phyloP scores from a whole-genome alignment of 1,140 invertebrate genomes.

The Trialeurodes vaporariorum region DNA sequence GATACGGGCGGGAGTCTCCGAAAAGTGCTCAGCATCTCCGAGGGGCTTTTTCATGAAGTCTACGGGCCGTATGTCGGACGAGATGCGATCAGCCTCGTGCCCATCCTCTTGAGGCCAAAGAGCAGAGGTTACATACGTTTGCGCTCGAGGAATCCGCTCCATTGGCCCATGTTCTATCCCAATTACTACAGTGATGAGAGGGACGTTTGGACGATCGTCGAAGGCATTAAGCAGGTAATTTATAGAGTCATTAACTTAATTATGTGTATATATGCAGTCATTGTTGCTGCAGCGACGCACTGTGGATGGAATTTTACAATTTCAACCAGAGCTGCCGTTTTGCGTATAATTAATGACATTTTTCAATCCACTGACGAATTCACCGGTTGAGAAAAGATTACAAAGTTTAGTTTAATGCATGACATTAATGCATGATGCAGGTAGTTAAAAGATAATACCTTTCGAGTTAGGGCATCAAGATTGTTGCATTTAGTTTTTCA shows the following conservation, averaged over 20 bases:
- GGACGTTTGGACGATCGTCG: slow-evolving; percentile 27
- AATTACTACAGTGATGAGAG: slow-evolving; percentile 36
- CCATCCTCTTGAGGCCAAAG: slow-evolving; percentile 39
- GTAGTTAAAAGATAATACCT: too few relatives aligned
- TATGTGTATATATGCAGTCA: too few relatives aligned
- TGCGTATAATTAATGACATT: too few relatives aligned
- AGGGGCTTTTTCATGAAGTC: slow-evolving; percentile 20
- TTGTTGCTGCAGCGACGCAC: too few relatives aligned
- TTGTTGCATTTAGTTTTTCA: too few relatives aligned
- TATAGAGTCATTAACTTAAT: slow-evolving; percentile 4
- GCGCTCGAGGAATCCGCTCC: slow-evolving; percentile 39
- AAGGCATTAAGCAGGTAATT: slow-evolving; percentile 45
- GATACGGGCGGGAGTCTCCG: slow-evolving; percentile 52
- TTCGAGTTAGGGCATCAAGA: too few relatives aligned
- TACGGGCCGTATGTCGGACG: slow-evolving; percentile 20
- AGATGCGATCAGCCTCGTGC: slow-evolving; percentile 36
- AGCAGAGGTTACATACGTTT: slow-evolving; percentile 38
- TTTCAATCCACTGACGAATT: too few relatives aligned
- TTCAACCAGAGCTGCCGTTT: too few relatives aligned
- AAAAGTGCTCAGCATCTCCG: slow-evolving; percentile 32
- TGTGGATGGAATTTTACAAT: too few relatives aligned
- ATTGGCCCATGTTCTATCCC: slow-evolving; percentile 47
- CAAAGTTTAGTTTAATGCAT: too few relatives aligned
- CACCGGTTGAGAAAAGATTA: too few relatives aligned
- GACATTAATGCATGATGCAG: too few relatives aligned